phyloP scores from a whole-genome alignment of 2,797 vertebrate genomes.

The Micromesistius poutassou region DNA sequence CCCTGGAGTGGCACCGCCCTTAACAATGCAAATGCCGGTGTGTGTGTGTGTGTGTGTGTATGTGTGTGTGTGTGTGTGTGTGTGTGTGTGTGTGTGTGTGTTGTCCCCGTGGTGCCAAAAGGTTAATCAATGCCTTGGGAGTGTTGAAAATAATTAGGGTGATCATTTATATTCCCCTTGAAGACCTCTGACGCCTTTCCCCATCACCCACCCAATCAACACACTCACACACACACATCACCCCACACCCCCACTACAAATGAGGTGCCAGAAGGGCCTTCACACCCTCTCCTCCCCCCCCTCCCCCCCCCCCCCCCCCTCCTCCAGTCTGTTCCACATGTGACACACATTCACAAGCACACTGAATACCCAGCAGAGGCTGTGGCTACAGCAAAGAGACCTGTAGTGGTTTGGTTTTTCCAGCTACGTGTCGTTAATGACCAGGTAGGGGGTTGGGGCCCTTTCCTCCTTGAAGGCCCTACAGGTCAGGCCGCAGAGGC shows the following conservation, averaged over 20 bases:
- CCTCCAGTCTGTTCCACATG: neutral
- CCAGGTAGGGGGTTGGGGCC: too few relatives aligned
- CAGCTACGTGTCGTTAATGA: too few relatives aligned
- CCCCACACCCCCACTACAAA: neutral
- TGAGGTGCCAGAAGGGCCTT: neutral
- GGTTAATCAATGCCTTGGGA: neutral
- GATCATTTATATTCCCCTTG: neutral
- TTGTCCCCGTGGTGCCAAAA: constrained; percentile 3
- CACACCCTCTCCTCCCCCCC: neutral
- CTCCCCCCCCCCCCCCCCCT: neutral
- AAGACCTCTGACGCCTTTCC: neutral
- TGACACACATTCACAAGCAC: neutral
- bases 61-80: neutral
- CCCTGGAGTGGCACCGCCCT: constrained; percentile 32
- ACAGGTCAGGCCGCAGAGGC: too few relatives aligned
- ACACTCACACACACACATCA: constrained; percentile 11
- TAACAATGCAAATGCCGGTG: constrained; percentile 33
- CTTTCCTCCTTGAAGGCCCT: neutral
- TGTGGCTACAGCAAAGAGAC: neutral
- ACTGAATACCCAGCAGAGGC: neutral
- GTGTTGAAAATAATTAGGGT: neutral
- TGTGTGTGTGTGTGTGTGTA: neutral
- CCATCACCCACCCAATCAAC: neutral
- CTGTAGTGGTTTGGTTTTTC: neutral
- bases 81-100: constrained; percentile 17